A percentile compares a stretch with the other conserved stretches of the same genome.
phyloP scores from a whole-genome alignment of 2,797 vertebrate species.

The Rhyacichthys aspro region DNA sequence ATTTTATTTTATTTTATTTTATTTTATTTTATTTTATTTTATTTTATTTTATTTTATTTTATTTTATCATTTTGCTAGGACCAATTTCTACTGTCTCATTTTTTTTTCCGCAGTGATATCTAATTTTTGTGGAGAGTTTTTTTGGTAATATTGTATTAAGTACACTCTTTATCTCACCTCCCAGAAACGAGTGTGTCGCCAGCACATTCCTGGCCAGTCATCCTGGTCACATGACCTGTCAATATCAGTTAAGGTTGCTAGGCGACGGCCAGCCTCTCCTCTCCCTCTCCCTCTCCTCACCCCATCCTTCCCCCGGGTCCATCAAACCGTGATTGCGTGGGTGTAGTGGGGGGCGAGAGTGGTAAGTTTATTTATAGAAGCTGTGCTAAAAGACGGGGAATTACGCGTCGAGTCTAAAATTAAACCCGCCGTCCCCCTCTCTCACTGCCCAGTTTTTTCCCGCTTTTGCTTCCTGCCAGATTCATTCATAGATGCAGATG shows the following conservation, averaged over 20 bases:
- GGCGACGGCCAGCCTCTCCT: constrained; percentile 48
- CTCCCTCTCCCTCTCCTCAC: constrained; percentile 14
- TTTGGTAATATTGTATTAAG: too few species aligned
- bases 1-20: too few species aligned
- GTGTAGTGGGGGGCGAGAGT: constrained; percentile 1
- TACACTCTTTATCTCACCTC: too few species aligned
- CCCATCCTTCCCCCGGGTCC: constrained; percentile 23
- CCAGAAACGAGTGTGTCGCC: constrained; percentile 51
- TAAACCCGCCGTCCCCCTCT: constrained; percentile 44
- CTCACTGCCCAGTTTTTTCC: background rate
- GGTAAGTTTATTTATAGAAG: constrained; percentile 74
- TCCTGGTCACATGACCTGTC: constrained; percentile 62
- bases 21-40: too few species aligned
- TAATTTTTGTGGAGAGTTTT: too few species aligned
- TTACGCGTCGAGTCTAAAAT: constrained; percentile 68
- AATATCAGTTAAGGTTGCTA: constrained; percentile 70
- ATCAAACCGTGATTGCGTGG: constrained; percentile 44
- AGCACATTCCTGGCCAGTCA: constrained; percentile 53
- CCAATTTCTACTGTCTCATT: too few species aligned
- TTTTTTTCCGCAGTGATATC: too few species aligned
- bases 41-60: too few species aligned
- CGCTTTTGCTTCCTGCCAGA: background rate
- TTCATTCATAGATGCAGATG: constrained; percentile 63
- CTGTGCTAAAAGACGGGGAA: constrained; percentile 48
- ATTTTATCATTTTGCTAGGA: too few species aligned